phyloP scores from a whole-genome alignment of 2,888 invertebrate genomes.

The Blomia tropicalis region DNA sequence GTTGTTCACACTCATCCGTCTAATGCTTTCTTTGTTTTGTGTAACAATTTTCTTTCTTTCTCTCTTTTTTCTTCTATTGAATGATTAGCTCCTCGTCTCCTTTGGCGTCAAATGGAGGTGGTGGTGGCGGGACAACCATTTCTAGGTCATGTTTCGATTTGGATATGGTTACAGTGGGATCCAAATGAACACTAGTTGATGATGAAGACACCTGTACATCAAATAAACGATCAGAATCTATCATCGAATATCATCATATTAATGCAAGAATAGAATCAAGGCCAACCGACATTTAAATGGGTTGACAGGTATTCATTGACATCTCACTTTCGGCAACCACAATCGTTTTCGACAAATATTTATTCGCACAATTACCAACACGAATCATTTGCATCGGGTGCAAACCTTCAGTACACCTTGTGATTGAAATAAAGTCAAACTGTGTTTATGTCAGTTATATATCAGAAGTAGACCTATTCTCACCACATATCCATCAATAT shows the following conservation, averaged over 20 bases:
- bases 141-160: slow-evolving; percentile 14
- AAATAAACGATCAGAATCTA: too few species aligned
- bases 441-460: too few species aligned
- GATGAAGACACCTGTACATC: background rate
- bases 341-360: background rate
- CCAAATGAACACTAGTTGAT: background rate
- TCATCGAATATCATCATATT: too few species aligned
- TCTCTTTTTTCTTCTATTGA: background rate
- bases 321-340: background rate
- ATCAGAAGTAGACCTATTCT: too few species aligned
- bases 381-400: too few species aligned
- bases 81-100: slow-evolving; percentile 5
- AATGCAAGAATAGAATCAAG: too few species aligned
- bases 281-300: too few species aligned
- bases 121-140: background rate
- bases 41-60: background rate
- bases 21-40: background rate
- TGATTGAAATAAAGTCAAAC: too few species aligned
- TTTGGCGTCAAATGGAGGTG: background rate
- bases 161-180: background rate
- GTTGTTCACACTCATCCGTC: background rate
- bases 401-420: too few species aligned
- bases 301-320: background rate
- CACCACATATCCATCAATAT: too few species aligned
- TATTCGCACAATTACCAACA: too few species aligned